A percentile compares a stretch with the other conserved stretches of the same genome.
Evolutionary conservation across 2,797 vertebrate species (phyloP).

Genomic region (Bradypodion pumilum): DNA sequence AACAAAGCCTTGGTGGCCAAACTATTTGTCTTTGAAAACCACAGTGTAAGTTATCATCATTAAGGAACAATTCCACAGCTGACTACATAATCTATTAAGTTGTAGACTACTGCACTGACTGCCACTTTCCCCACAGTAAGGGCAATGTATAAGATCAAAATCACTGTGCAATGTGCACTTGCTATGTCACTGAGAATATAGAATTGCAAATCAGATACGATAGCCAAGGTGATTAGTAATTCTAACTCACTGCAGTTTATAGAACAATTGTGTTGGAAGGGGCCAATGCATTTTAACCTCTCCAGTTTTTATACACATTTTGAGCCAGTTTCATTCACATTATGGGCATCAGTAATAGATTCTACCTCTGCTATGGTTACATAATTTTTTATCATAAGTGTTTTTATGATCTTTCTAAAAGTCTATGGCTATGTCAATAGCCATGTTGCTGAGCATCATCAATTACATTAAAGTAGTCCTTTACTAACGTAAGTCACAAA

Average conservation of each 20-base stretch:
- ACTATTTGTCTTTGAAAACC: slow-evolving; percentile 4
- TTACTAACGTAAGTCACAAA: too few relatives aligned
- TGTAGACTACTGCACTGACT: neutral
- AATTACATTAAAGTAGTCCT: too few relatives aligned
- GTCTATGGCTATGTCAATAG: too few relatives aligned
- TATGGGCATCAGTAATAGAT: slow-evolving; percentile 15
- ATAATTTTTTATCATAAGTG: neutral
- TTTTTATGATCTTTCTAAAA: too few relatives aligned
- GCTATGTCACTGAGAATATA: slow-evolving; percentile 17
- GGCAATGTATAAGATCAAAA: neutral
- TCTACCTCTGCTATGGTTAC: neutral
- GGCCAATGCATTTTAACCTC: too few relatives aligned
- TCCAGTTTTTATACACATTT: slow-evolving; percentile 1
- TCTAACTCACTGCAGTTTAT: neutral
- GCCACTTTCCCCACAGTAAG: slow-evolving; percentile 14
- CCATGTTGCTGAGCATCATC: too few relatives aligned
- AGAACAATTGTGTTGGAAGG: too few relatives aligned
- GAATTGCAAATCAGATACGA: neutral
- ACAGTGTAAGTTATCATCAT: neutral
- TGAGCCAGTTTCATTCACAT: slow-evolving; percentile 14
- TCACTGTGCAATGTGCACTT: neutral
- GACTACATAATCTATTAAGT: slow-evolving; percentile 4
- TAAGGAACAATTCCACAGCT: neutral
- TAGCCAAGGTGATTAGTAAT: slow-evolving; percentile 14
- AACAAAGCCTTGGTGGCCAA: neutral